Percentiles rank a stretch among this genome's conserved stretches.
Conservation (phyloP, 2,113 vertebrate species). For the Garra rufa region DNA sequence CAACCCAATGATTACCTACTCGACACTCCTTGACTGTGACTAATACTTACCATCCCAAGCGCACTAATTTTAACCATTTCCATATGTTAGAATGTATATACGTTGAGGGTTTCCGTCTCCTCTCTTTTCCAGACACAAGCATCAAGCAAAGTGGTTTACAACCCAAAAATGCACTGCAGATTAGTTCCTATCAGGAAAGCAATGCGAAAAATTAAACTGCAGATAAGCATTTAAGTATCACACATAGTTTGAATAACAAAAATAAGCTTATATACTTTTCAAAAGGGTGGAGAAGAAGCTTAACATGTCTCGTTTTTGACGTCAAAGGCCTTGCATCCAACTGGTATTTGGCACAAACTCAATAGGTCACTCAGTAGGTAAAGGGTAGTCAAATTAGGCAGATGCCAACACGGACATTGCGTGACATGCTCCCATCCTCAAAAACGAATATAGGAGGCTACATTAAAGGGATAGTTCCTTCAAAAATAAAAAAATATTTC, state of each 20-base stretch:
- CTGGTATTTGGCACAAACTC: slow-evolving; percentile 2
- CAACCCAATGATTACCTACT: slow-evolving; percentile 43
- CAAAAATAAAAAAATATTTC: too few relatives aligned
- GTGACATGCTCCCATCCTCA: neutral
- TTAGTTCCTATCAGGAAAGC: neutral
- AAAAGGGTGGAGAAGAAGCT: neutral
- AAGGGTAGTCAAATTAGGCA: slow-evolving; percentile 6
- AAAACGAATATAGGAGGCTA: neutral
- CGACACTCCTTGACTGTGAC: slow-evolving; percentile 9
- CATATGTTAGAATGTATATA: slow-evolving; percentile 22
- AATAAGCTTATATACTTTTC: neutral
- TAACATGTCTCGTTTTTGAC: neutral
- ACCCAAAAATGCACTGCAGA: neutral
- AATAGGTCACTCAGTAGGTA: neutral
- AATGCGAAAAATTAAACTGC: neutral
- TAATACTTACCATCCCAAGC: neutral
- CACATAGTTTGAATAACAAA: neutral
- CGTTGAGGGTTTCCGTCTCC: neutral
- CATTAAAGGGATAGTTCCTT: neutral
- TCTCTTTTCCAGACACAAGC: neutral
- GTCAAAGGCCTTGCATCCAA: neutral
- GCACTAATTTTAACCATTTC: neutral
- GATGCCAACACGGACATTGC: neutral
- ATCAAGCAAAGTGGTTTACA: neutral
- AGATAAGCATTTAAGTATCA: neutral